phyloP scores from a whole-genome alignment of 1,140 invertebrate genomes.

The Trichonephila inaurata region DNA sequence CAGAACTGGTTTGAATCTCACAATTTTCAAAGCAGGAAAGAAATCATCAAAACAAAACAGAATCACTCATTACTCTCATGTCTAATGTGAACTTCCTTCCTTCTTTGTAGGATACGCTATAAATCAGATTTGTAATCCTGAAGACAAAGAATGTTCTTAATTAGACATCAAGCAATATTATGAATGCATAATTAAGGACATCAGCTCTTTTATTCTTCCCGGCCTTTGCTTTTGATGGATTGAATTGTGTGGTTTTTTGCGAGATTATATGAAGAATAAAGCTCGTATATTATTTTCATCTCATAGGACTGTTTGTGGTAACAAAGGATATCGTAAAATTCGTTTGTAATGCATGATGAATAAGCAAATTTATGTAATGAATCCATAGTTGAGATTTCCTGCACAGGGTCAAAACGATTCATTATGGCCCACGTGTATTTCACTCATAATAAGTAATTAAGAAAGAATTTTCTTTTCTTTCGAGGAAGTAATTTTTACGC shows the following conservation, averaged over 20 bases:
- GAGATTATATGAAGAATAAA: background rate
- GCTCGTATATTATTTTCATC: background rate
- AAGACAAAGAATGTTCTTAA: constrained; percentile 18
- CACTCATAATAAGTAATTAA: background rate
- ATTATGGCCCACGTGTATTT: background rate
- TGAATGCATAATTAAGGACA: constrained; percentile 43
- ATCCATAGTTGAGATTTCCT: background rate
- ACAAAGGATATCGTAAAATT: background rate
- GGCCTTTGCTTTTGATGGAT: constrained; percentile 16
- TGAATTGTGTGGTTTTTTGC: background rate
- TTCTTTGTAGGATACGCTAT: background rate
- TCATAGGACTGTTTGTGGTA: background rate
- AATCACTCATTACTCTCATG: constrained; percentile 33
- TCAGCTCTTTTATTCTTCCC: background rate
- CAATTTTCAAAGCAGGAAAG: constrained; percentile 30
- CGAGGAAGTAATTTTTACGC: too few species aligned
- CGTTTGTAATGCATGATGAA: background rate
- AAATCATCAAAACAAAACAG: background rate
- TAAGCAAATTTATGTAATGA: background rate
- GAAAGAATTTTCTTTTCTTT: background rate
- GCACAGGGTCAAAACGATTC: background rate
- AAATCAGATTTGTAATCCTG: background rate
- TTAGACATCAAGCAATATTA: constrained; percentile 15
- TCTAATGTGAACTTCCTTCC: constrained; percentile 45
- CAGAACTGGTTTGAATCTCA: constrained; percentile 34